These are phyloP conservation scores for Hucho hucho DNA, from an alignment of 2,113 vertebrate species.

Conservation along the genomic window DNA sequence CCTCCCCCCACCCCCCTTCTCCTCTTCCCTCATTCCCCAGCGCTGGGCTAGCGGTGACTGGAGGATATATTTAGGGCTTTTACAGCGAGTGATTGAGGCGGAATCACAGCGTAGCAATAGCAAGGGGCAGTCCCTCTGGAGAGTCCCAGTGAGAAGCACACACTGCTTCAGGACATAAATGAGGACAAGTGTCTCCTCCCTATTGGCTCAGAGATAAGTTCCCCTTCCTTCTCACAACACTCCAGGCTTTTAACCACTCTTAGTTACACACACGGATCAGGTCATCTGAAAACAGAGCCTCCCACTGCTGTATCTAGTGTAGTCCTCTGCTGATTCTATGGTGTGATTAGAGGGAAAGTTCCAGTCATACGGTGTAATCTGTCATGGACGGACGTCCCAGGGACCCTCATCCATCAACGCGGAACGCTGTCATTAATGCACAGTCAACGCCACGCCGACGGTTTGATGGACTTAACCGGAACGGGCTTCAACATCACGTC, in stretches of 20 bases:
- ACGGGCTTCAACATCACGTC: conserved; percentile 32
- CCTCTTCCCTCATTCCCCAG: not conserved
- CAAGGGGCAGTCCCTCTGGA: conserved; percentile 7
- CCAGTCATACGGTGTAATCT: conserved; percentile 22
- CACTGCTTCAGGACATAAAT: conserved; percentile 11
- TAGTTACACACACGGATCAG: not conserved
- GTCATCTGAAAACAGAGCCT: conserved; percentile 18
- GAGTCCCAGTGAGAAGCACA: conserved; percentile 13
- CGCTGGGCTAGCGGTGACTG: not conserved
- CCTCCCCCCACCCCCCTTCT: not conserved
- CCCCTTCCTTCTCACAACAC: conserved; percentile 12
- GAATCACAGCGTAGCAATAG: conserved; percentile 13
- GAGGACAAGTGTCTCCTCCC: conserved; percentile 12
- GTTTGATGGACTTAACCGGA: conserved; percentile 46
- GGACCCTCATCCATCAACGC: conserved; percentile 36
- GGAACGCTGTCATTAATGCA: conserved; percentile 21
- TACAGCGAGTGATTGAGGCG: conserved; percentile 19
- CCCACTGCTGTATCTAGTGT: conserved; percentile 2
- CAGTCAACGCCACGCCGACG: conserved; percentile 44
- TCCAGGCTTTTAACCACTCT: conserved; percentile 35
- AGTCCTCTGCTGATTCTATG: not conserved
- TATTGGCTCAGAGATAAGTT: conserved; percentile 44
- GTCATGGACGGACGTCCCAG: conserved; percentile 26
- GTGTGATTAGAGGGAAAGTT: not conserved
- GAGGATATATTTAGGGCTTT: conserved; percentile 31